These are phyloP conservation scores for Kradibia gibbosae DNA, from an alignment of 1,140 invertebrate species.

Conservation along the genomic window DNA sequence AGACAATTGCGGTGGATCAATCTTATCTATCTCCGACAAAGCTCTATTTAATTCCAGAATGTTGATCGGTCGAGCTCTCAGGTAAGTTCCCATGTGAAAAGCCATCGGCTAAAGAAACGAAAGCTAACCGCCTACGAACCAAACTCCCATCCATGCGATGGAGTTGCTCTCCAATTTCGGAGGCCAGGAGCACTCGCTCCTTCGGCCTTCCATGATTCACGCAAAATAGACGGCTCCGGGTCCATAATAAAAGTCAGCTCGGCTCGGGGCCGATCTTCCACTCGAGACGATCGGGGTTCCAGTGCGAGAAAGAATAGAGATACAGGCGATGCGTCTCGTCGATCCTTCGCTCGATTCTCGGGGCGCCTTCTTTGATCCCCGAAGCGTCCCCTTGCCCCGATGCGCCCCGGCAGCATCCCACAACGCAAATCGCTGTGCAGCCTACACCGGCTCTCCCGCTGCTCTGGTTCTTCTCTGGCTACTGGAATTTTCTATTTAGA, in stretches of 20 bases:
- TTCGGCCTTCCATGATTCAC: constrained; percentile 45
- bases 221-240: constrained; percentile 35
- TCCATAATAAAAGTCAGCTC: constrained; percentile 44
- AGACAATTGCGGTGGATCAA: background rate
- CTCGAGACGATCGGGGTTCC: constrained; percentile 3
- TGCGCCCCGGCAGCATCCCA: constrained; percentile 43
- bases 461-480: constrained; percentile 48
- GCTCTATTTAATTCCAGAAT: background rate
- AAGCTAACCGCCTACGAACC: constrained; percentile 33
- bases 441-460: constrained; percentile 22
- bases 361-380: constrained; percentile 36
- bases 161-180: constrained; percentile 27
- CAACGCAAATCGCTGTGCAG: constrained; percentile 52
- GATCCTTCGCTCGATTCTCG: background rate
- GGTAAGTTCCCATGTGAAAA: constrained; percentile 26
- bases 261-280: constrained; percentile 32
- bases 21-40: background rate
- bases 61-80: background rate
- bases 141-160: background rate
- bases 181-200: constrained; percentile 7
- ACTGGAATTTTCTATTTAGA: constrained; percentile 68
- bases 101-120: background rate
- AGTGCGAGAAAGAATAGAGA: constrained; percentile 39
- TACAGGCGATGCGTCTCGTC: constrained; percentile 5
- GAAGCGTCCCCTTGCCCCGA: background rate